Evolutionary conservation across 2,888 invertebrate species (phyloP), one percentile per base, ranked within the genome.

Genomic region (Trilocha varians): DNA sequence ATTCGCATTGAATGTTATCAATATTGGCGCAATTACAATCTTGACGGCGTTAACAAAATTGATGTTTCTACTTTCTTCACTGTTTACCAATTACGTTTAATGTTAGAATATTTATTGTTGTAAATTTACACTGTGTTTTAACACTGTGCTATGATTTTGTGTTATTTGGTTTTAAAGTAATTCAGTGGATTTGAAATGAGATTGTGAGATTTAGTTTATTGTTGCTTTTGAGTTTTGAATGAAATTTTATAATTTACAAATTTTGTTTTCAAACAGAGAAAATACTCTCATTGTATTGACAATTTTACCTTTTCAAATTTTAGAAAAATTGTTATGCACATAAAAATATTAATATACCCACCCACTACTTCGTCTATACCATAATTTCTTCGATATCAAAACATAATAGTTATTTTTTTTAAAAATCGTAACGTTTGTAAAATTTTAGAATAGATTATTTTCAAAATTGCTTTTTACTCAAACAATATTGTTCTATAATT

Each of bases 181-280:
- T 66, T 70, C 64, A 69, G 61, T 52, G 58, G 62, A 71, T 71
- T 62, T 56, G 68, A 76, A 72, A 70, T 65, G 64, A 50, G 70
- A 71, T 71, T 63, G 55, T 52, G 50, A 47, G 64, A 53, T 69
- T 72, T 67, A 62, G 67, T 63, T 67, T 60, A 69, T 71, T 69
- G 69, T 63, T 66, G 60, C 58, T 57, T 59, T 59, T 60, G 57
- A 36, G 55, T 55, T 52, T 68, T 64, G 63, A 64, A 72, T 72
- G 65, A 66, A 70, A 52, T 61, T 50, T 57, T 56, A 25, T 56
- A 53, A 61, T 60, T 57, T 60, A 48, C 41, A 48, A 46, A 32
- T 45, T 9, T 43, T 42, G 45, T n/a, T n/a, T n/a, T n/a, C n/a
- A n/a, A n/a, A n/a, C n/a, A n/a, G n/a, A n/a, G n/a, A n/a, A n/a